Base-by-base conservation (phyloP, 2,113 vertebrate species). In the Ascaphus truei region DNA sequence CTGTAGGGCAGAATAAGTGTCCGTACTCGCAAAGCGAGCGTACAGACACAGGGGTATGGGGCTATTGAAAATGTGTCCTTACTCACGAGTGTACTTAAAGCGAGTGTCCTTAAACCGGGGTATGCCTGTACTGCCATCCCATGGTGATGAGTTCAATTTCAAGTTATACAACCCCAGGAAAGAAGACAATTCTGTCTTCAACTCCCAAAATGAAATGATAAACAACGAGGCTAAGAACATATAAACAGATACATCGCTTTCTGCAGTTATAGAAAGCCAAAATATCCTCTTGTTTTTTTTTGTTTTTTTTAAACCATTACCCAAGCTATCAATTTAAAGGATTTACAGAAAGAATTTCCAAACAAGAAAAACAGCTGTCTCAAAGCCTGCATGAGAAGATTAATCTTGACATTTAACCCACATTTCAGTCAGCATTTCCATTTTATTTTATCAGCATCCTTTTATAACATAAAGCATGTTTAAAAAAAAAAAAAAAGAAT, bases 351-450 rank as follows among this genome's bases (percentile, higher is more conserved):
- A 59, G 27, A 68, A 47, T 58, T 58, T 68, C 16, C 53, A 15
- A 45, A 58, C 37, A 59, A 68, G 53, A 43, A 68, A 53, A 68
- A 25, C 65, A 58, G 53, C 47, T 58, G 53, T 50, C 30, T 58
- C 27, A 18, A 59, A 48, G 53, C 53, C 29, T 34, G 55, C 29
- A 37, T 10, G 41, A 50, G 39, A 33, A 56, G 39, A 58, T 59
- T 58, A 68, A 68, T 47, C 65, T 58, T 58, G 53, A 68, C 53
- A 58, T 48, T 58, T 58, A 58, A 68, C 65, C 65, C 53, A 58
- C 57, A n/a, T 36, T 68, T 37, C 65, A 36, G 65, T 68, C 39
- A 68, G 53, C 39, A 58, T 48, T 58, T 68, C 52, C 31, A 34
- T 33, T 67, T 67, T 67, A 45, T 67, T 45, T 57, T 30, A 45